Evolutionary conservation across 1,140 invertebrate species (phyloP).

Genomic region (Pemphigus obesinymphae): DNA sequence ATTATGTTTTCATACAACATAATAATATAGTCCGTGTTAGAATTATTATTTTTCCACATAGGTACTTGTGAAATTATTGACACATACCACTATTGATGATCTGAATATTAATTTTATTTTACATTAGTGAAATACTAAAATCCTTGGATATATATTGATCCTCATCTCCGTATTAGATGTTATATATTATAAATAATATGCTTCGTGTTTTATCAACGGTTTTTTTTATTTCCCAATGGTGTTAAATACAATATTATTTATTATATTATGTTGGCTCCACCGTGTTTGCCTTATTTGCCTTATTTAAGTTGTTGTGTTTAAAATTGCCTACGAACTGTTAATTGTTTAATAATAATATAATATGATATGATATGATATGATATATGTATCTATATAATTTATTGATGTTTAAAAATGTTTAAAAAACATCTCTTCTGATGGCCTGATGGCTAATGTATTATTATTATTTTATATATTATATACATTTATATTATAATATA

Average conservation of each 20-base stretch:
- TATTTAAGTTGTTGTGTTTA: neutral
- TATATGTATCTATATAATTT: neutral
- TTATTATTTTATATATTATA: neutral
- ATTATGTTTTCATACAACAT: too few species aligned
- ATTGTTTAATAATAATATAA: neutral
- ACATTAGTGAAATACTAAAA: too few species aligned
- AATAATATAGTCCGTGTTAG: neutral
- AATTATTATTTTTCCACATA: neutral
- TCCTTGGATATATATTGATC: too few species aligned
- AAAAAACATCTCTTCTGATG: neutral
- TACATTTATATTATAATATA: too few species aligned
- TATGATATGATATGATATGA: neutral
- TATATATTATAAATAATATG: too few species aligned
- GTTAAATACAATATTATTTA: neutral
- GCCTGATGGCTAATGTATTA: neutral
- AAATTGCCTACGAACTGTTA: neutral
- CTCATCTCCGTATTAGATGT: too few species aligned
- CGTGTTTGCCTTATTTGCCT: neutral
- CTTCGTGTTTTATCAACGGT: neutral
- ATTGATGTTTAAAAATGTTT: neutral
- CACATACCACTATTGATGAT: neutral
- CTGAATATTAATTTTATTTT: neutral
- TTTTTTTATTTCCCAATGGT: neutral
- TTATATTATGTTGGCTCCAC: neutral
- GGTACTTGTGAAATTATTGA: neutral